phyloP scores from a whole-genome alignment of 2,113 vertebrate species.

The Heterocephalus glaber region DNA sequence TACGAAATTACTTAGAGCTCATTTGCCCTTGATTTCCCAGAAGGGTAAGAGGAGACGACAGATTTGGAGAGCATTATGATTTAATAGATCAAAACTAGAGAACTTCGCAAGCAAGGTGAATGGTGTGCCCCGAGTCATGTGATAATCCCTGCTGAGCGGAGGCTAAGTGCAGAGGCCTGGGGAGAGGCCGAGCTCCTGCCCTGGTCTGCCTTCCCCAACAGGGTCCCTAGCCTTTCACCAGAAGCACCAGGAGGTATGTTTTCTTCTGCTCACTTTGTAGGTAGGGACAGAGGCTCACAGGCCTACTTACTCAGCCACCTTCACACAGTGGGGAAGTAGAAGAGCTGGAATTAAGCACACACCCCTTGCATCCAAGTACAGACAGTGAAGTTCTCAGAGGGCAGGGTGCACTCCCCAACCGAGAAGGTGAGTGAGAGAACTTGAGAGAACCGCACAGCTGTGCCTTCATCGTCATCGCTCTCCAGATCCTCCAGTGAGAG shows the following conservation, averaged over 20 bases:
- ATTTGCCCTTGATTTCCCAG: neutral
- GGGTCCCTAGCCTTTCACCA: neutral
- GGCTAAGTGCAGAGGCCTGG: neutral
- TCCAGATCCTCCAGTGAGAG: neutral
- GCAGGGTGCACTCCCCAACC: neutral
- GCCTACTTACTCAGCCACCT: neutral
- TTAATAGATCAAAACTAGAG: slow-evolving; percentile 1
- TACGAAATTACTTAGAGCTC: neutral
- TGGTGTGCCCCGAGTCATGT: neutral
- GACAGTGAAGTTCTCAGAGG: neutral
- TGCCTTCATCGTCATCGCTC: neutral
- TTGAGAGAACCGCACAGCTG: neutral
- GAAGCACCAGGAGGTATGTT: neutral
- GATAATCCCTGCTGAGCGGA: neutral
- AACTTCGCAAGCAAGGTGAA: neutral
- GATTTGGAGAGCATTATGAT: neutral
- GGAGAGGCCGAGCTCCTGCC: too few relatives aligned
- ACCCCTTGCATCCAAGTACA: neutral
- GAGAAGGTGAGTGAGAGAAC: neutral
- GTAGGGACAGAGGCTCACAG: neutral
- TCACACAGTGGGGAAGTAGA: neutral
- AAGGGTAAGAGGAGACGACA: neutral
- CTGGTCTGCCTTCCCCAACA: too few relatives aligned
- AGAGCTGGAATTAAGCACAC: neutral
- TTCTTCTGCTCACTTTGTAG: neutral